Percentiles rank a stretch among this genome's conserved stretches.
These are phyloP conservation scores for Chlorodrepanis virens DNA, from an alignment of 2,113 vertebrate species.

Conservation along the genomic window DNA sequence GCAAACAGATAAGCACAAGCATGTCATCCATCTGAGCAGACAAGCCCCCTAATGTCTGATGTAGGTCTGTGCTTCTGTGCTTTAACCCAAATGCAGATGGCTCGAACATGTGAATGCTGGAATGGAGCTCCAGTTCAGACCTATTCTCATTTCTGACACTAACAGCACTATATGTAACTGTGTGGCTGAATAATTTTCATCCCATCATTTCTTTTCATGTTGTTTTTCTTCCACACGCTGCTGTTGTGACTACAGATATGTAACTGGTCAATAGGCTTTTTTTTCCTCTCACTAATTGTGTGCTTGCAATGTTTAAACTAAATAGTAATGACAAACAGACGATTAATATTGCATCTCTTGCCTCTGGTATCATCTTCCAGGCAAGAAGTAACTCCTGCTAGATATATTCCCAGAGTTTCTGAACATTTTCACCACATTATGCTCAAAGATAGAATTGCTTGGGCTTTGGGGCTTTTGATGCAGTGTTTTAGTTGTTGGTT, in stretches of 20 bases:
- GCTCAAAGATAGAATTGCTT: background rate
- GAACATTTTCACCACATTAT: background rate
- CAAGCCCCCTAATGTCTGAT: background rate
- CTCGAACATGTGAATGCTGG: background rate
- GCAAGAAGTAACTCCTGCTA: background rate
- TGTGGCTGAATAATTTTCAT: background rate
- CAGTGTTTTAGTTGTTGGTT: background rate
- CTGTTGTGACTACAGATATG: rapidly evolving
- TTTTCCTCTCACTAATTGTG: background rate
- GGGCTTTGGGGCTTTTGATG: background rate
- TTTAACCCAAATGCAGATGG: background rate
- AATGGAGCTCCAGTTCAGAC: background rate
- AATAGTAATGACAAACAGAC: background rate
- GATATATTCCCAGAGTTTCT: background rate
- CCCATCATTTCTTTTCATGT: background rate
- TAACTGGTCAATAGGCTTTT: background rate
- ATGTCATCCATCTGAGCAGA: background rate
- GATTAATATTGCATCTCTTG: background rate
- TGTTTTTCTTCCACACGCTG: background rate
- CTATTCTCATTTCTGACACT: background rate
- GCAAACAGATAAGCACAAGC: background rate
- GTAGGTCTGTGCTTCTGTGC: background rate
- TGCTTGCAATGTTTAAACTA: background rate
- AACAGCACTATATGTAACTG: background rate
- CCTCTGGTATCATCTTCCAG: background rate